These are phyloP conservation scores for Dasyurus viverrinus DNA, from an alignment of 2,113 vertebrate species.

Conservation along the genomic window DNA sequence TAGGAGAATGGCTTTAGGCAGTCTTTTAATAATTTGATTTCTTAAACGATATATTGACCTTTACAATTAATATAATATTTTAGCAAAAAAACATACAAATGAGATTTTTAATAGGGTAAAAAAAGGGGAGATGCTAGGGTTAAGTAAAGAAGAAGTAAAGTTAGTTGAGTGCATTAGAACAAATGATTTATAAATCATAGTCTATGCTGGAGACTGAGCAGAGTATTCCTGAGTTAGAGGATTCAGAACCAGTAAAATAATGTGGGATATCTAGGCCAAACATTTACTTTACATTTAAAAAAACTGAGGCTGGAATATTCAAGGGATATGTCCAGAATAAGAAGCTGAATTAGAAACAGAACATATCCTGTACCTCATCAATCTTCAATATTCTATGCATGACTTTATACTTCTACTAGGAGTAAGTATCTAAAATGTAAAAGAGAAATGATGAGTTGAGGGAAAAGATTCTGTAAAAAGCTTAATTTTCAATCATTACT, in stretches of 20 bases:
- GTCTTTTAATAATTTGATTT: neutral
- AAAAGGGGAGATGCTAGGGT: too few species aligned
- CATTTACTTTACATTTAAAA: neutral
- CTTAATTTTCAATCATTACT: neutral
- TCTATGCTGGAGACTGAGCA: too few species aligned
- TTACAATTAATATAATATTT: neutral
- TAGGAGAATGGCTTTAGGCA: neutral
- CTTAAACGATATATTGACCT: neutral
- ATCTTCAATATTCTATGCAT: neutral
- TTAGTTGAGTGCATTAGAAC: too few species aligned
- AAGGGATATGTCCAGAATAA: neutral
- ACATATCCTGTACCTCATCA: neutral
- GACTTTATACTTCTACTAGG: neutral
- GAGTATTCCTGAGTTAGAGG: too few species aligned
- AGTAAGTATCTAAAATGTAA: neutral
- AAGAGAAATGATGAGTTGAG: neutral
- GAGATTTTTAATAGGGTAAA: neutral
- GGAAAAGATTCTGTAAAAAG: neutral
- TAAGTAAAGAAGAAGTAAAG: too few species aligned
- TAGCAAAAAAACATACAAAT: neutral
- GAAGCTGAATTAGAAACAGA: neutral
- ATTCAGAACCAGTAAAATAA: neutral
- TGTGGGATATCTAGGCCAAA: neutral
- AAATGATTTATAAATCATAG: too few species aligned
- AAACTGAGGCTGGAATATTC: neutral